Conservation (phyloP, 2,888 invertebrate species). For the Disparrhopalites patrizii region DNA sequence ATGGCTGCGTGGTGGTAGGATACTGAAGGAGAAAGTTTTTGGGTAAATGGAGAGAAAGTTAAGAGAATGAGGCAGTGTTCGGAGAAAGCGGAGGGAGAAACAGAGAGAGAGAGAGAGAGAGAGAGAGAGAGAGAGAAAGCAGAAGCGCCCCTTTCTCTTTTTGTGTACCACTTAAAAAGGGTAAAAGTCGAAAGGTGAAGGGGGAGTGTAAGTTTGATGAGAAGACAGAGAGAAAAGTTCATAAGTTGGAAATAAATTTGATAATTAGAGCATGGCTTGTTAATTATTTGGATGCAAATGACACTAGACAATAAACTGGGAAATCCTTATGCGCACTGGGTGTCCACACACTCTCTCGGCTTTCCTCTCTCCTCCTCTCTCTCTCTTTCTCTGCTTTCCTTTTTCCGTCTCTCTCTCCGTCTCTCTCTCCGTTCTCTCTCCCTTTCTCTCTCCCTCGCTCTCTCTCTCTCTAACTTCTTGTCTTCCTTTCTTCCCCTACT, state of each 20-base stretch:
- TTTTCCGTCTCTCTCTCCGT: too few relatives aligned
- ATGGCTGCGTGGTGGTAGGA: too few relatives aligned
- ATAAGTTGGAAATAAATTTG: conserved; percentile 35
- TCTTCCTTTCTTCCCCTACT: conserved; percentile 29
- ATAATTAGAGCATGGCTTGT: conserved; percentile 45
- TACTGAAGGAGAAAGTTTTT: too few relatives aligned
- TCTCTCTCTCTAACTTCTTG: too few relatives aligned
- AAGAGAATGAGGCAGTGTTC: too few relatives aligned
- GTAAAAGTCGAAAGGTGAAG: neutral
- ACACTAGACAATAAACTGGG: conserved; percentile 32
- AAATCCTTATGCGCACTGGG: neutral
- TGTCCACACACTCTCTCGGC: neutral
- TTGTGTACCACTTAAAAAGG: neutral
- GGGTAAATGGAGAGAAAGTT: too few relatives aligned
- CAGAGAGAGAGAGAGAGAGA: neutral
- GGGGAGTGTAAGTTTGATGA: conserved; percentile 1
- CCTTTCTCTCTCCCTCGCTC: too few relatives aligned
- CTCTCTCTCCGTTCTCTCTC: too few relatives aligned
- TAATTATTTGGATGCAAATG: conserved; percentile 48
- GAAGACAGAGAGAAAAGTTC: conserved; percentile 4
- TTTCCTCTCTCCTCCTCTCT: too few relatives aligned
- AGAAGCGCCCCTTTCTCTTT: neutral
- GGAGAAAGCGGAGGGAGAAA: neutral
- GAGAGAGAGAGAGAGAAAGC: neutral
- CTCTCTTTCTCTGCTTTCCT: too few relatives aligned